Evolutionary conservation across 2,797 vertebrate genomes (phyloP).

Genomic region (Dendrocincla fuliginosa): DNA sequence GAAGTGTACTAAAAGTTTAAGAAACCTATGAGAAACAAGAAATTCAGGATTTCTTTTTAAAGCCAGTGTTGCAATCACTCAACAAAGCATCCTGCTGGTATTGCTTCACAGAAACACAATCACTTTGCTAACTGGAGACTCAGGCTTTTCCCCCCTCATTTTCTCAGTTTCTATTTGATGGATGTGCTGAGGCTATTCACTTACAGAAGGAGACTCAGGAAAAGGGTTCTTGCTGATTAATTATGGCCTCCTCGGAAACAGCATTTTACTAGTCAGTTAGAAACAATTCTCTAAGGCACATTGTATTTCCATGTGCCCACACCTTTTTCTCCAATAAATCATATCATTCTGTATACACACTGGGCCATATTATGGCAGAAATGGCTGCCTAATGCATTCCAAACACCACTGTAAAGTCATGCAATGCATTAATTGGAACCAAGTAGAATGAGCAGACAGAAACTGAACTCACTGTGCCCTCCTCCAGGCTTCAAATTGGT

Average conservation of each 20-base stretch:
- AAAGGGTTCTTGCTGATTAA: constrained; percentile 49
- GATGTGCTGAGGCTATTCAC: background rate
- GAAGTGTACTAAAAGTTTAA: background rate
- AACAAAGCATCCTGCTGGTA: background rate
- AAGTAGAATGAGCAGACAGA: background rate
- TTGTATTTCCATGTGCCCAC: background rate
- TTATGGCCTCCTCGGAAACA: constrained; percentile 5
- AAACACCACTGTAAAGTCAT: background rate
- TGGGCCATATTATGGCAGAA: background rate
- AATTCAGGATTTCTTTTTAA: background rate
- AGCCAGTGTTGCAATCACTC: background rate
- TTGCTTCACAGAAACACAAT: background rate
- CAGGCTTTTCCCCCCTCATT: background rate
- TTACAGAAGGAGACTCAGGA: background rate
- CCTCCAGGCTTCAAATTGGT: background rate
- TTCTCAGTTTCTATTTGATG: background rate
- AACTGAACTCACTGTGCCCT: background rate
- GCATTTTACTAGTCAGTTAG: constrained; percentile 35
- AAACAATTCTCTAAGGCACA: constrained; percentile 31
- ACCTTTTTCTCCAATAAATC: constrained; percentile 27
- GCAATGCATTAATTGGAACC: background rate
- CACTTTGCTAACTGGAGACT: background rate
- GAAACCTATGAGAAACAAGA: background rate
- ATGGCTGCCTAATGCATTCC: background rate
- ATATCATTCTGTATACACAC: background rate